Evolutionary conservation across 2,888 invertebrate species (phyloP).

Genomic region (Girardia tigrina): DNA sequence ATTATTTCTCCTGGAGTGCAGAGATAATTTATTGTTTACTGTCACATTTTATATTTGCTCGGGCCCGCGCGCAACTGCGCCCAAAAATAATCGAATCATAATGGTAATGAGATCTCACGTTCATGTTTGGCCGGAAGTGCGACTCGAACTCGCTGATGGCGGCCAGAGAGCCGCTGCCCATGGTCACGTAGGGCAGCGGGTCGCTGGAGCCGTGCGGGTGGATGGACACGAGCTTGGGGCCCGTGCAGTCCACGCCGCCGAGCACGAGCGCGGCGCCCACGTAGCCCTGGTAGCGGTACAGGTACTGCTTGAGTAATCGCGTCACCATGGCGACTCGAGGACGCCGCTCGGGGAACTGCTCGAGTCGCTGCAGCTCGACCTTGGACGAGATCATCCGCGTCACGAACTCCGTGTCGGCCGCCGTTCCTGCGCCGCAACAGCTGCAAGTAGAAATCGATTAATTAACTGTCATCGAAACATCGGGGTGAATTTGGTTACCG

Average conservation of each 20-base stretch:
- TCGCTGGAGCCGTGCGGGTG: conserved; percentile 89
- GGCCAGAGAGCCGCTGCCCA: conserved; percentile 75
- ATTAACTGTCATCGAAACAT: too few species aligned
- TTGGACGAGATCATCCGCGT: conserved; percentile 85
- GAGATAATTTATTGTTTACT: too few species aligned
- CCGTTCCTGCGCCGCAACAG: conserved; percentile 94
- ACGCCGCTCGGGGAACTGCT: conserved; percentile 63
- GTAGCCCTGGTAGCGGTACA: conserved; percentile 53
- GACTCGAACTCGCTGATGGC: conserved; percentile 91
- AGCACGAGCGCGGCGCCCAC: conserved; percentile 84
- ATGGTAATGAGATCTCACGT: too few species aligned
- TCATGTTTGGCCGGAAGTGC: conserved; percentile 59
- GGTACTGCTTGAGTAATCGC: conserved; percentile 74
- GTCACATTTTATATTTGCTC: too few species aligned
- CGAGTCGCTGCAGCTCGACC: conserved; percentile 75
- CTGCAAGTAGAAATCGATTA: too few species aligned
- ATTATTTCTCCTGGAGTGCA: too few species aligned
- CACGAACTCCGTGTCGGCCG: conserved; percentile 90
- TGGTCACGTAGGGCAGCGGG: conserved; percentile 62
- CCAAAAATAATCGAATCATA: too few species aligned
- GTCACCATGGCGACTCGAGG: conserved; percentile 81
- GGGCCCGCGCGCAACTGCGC: too few species aligned
- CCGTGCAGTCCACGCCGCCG: conserved; percentile 80
- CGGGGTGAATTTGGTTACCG: too few species aligned
- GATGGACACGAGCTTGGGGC: conserved; percentile 77